Conservation (phyloP, 2,888 invertebrate species). For the Morinoia aosen region DNA sequence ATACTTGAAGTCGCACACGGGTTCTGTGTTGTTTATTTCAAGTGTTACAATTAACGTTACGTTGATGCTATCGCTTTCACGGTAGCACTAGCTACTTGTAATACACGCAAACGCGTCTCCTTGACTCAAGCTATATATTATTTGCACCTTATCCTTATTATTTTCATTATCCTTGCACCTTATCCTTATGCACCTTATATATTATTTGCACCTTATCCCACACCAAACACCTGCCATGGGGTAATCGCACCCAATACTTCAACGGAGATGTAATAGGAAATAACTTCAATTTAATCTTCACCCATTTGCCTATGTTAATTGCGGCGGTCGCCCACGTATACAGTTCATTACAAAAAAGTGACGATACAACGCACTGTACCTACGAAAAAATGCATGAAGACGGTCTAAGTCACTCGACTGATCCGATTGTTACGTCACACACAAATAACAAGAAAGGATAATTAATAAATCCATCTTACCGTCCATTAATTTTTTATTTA, state of each 20-base stretch:
- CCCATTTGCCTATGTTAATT: neutral
- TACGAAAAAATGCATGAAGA: neutral
- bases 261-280: neutral
- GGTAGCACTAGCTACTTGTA: no score
- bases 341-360: neutral
- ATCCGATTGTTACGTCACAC: neutral
- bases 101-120: no score
- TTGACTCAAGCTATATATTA: no score
- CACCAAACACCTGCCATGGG: no score
- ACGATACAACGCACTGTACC: neutral
- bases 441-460: neutral
- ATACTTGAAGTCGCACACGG: no score
- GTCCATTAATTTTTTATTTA: neutral
- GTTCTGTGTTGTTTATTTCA: no score
- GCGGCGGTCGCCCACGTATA: neutral
- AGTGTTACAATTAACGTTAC: no score
- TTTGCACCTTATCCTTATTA: no score
- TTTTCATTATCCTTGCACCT: no score
- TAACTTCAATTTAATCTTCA: neutral
- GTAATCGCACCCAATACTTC: neutral
- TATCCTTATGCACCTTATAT: no score
- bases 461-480: neutral
- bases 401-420: neutral
- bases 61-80: no score
- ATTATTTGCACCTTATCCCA: no score